Evolutionary conservation across 1,140 invertebrate genomes (phyloP).

Genomic region (Meloidogyne chitwoodi): DNA sequence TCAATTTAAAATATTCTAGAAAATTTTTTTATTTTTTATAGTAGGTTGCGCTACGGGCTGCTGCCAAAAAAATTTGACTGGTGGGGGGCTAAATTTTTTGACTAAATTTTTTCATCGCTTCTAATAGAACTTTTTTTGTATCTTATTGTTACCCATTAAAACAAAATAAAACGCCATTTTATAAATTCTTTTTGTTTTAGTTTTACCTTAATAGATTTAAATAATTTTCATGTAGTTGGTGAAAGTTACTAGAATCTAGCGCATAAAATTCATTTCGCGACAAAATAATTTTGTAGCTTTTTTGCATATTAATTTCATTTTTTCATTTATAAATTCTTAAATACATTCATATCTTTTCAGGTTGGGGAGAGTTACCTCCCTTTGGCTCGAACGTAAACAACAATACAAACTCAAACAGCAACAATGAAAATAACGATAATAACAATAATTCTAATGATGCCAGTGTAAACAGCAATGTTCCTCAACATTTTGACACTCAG

Average conservation of each 20-base stretch:
- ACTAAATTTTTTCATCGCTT: too few relatives aligned
- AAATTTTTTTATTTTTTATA: background rate
- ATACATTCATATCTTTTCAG: background rate
- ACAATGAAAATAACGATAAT: background rate
- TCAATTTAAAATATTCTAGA: background rate
- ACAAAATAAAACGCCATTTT: too few relatives aligned
- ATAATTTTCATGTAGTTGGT: too few relatives aligned
- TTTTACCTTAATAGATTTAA: too few relatives aligned
- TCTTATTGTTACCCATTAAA: too few relatives aligned
- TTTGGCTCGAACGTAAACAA: background rate
- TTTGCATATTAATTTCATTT: too few relatives aligned
- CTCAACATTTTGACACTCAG: background rate
- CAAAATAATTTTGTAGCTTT: too few relatives aligned
- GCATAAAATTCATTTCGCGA: too few relatives aligned
- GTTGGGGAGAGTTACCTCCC: constrained; percentile 14
- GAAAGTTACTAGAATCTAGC: too few relatives aligned
- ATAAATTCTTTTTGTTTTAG: too few relatives aligned
- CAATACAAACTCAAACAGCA: background rate
- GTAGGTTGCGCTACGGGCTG: background rate
- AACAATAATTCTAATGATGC: background rate
- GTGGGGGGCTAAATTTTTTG: too few relatives aligned
- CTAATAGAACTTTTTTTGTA: too few relatives aligned
- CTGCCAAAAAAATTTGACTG: background rate
- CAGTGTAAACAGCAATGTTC: background rate
- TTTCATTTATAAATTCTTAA: background rate